These are phyloP conservation scores for Cyclophora punctaria DNA, from an alignment of 2,888 invertebrate species.

Conservation along the genomic window DNA sequence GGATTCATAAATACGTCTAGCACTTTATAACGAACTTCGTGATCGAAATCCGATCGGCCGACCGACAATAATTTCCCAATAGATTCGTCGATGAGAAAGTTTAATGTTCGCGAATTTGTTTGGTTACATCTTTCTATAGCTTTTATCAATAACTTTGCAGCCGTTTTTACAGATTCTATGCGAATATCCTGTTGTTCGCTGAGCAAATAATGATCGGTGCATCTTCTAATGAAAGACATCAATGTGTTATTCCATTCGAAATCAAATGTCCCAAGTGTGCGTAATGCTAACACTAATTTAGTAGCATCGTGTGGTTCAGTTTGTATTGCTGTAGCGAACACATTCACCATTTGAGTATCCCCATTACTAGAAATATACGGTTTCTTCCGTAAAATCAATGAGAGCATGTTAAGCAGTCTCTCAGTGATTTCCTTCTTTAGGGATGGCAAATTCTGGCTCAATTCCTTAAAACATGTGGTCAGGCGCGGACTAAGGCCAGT, in stretches of 20 bases:
- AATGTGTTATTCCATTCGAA: conserved; percentile 93
- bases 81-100: conserved; percentile 92
- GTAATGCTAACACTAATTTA: conserved; percentile 92
- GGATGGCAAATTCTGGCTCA: conserved; percentile 91
- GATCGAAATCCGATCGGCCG: conserved; percentile 96
- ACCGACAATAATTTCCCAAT: conserved; percentile 92
- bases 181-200: conserved; percentile 92
- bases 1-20: conserved; percentile 91
- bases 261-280: conserved; percentile 92
- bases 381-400: conserved; percentile 91
- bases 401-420: conserved; percentile 92
- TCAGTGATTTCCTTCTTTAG: conserved; percentile 94
- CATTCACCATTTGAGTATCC: conserved; percentile 57
- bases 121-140: conserved; percentile 81
- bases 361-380: conserved; percentile 79
- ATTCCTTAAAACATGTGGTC: conserved; percentile 92
- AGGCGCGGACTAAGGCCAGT: conserved; percentile 92
- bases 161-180: conserved; percentile 94
- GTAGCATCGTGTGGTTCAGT: conserved; percentile 82
- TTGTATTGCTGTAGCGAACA: conserved; percentile 52
- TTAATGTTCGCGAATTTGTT: conserved; percentile 86
- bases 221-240: conserved; percentile 93
- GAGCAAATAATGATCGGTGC: conserved; percentile 92
- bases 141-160: conserved; percentile 89
- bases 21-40: conserved; percentile 94